These are phyloP conservation scores for Gobius niger DNA, from an alignment of 2,113 vertebrate species.

Conservation along the genomic window DNA sequence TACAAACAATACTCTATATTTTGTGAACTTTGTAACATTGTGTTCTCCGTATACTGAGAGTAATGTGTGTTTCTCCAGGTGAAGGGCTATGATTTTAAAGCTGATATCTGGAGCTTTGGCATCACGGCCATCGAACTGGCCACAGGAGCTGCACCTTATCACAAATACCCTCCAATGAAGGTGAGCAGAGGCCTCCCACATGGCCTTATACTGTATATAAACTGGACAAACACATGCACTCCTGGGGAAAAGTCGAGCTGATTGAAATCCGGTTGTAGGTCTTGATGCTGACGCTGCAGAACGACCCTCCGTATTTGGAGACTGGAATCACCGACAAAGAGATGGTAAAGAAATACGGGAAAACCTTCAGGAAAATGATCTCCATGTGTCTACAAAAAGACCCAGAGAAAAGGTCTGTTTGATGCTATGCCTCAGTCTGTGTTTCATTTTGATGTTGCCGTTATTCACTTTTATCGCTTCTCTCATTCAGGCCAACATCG, in stretches of 20 bases:
- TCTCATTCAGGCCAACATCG: slow-evolving; percentile 86
- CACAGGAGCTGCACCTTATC: slow-evolving; percentile 95
- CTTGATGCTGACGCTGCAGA: slow-evolving; percentile 98
- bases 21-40: neutral
- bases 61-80: slow-evolving; percentile 76
- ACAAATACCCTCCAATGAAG: slow-evolving; percentile 99
- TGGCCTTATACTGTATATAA: neutral
- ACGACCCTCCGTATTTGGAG: slow-evolving; percentile 92
- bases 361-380: slow-evolving; percentile 98
- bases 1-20: neutral
- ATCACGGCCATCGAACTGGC: slow-evolving; percentile 98
- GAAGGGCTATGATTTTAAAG: slow-evolving; percentile 97
- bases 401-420: slow-evolving; percentile 90
- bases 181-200: slow-evolving; percentile 52
- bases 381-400: slow-evolving; percentile 97
- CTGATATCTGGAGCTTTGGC: slow-evolving; percentile 99
- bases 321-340: slow-evolving; percentile 97
- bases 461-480: slow-evolving; percentile 18
- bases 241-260: neutral
- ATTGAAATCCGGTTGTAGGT: slow-evolving; percentile 77
- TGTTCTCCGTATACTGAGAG: too few relatives aligned
- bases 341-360: slow-evolving; percentile 97
- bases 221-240: neutral
- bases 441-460: neutral
- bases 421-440: neutral